Conservation (phyloP, 2,113 vertebrate species). For the Ophiodon elongatus region DNA sequence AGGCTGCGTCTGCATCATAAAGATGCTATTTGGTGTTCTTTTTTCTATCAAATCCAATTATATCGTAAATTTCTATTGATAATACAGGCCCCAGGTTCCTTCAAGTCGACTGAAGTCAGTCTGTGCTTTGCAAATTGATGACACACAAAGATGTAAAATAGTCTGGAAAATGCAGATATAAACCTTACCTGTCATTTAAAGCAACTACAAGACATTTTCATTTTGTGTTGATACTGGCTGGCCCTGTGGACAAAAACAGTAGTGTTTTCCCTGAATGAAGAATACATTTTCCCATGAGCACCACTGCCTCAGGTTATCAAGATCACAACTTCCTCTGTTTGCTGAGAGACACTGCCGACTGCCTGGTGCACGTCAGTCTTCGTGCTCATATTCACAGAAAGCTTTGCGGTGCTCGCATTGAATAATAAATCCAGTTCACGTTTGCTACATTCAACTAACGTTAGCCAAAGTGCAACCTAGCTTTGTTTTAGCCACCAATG, state of each 20-base stretch:
- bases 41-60: background rate
- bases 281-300: background rate
- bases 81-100: too few relatives aligned
- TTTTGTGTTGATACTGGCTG: background rate
- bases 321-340: background rate
- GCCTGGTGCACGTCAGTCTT: background rate
- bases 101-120: background rate
- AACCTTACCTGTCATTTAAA: background rate
- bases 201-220: background rate
- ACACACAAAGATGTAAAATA: background rate
- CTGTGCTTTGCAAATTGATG: background rate
- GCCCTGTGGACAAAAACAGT: background rate
- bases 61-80: background rate
- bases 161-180: background rate
- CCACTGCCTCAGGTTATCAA: background rate
- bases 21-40: background rate
- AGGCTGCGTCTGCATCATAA: slow-evolving; percentile 3
- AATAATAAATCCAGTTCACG: background rate
- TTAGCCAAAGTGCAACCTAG: background rate
- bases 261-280: background rate
- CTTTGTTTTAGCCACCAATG: too few relatives aligned
- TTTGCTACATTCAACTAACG: background rate
- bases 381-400: background rate
- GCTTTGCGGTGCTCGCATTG: background rate
- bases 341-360: background rate